Percentiles rank a stretch among this genome's conserved stretches.
These are phyloP conservation scores for Drosophila varians DNA, from an alignment of 1,140 invertebrate species.

Conservation along the genomic window DNA sequence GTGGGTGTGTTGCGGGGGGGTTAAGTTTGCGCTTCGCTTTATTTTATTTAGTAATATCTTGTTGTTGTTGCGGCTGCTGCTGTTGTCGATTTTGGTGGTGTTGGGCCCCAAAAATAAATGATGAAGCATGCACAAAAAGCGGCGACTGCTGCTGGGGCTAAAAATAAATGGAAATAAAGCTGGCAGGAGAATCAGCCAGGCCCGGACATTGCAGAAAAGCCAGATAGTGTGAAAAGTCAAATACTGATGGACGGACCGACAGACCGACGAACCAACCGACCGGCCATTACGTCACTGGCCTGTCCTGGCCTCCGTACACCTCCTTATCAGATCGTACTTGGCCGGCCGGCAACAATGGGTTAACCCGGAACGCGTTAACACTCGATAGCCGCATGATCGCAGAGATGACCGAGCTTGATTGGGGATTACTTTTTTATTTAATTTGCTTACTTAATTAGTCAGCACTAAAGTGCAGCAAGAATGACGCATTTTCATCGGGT, in stretches of 20 bases:
- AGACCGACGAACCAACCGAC: neutral
- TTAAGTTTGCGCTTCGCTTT: slow-evolving; percentile 1
- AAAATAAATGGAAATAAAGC: slow-evolving; percentile 47
- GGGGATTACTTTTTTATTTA: slow-evolving; percentile 12
- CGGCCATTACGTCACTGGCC: slow-evolving; percentile 48
- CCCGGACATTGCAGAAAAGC: slow-evolving; percentile 6
- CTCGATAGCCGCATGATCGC: slow-evolving; percentile 24
- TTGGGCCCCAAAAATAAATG: slow-evolving; percentile 67
- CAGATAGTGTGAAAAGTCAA: slow-evolving; percentile 25
- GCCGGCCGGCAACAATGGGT: slow-evolving; percentile 40
- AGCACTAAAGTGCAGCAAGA: slow-evolving; percentile 21
- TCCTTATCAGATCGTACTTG: slow-evolving; percentile 27
- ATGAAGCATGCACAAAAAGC: slow-evolving; percentile 57
- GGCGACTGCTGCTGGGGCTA: slow-evolving; percentile 53
- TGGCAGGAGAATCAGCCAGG: too few species aligned
- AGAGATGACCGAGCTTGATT: neutral
- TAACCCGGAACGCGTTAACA: slow-evolving; percentile 15
- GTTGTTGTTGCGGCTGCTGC: neutral
- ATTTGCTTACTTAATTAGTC: slow-evolving; percentile 18
- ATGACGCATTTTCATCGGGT: slow-evolving; percentile 25
- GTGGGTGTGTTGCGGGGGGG: slow-evolving; percentile 40
- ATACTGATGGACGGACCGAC: neutral
- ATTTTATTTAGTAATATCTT: neutral
- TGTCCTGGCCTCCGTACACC: too few species aligned
- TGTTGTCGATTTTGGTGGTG: slow-evolving; percentile 33